A percentile compares a stretch with the other conserved stretches of the same genome.
Evolutionary conservation across 2,113 vertebrate species (phyloP).

Genomic region (Bos taurus): DNA sequence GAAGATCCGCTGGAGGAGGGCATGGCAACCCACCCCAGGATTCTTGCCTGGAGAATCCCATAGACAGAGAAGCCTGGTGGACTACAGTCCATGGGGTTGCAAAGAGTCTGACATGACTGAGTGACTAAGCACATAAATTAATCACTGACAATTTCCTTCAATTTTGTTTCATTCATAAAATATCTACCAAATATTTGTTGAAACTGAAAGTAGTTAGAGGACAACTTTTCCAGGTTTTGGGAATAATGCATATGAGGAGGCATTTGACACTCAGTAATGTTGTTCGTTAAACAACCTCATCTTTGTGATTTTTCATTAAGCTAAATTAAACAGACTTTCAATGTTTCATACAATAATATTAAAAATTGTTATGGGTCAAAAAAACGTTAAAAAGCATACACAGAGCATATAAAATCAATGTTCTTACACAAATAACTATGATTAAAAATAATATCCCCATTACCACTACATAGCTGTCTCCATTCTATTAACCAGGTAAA

Average conservation of each 20-base stretch:
- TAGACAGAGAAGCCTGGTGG: neutral
- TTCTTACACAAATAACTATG: neutral
- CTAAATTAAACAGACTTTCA: neutral
- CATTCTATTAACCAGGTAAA: neutral
- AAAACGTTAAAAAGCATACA: neutral
- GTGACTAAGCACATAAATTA: neutral
- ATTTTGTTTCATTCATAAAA: neutral
- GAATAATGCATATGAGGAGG: neutral
- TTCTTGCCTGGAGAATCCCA: neutral
- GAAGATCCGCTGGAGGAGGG: neutral
- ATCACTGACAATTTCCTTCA: neutral
- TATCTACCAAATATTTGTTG: neutral
- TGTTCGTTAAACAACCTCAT: neutral
- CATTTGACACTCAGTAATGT: neutral
- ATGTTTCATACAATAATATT: neutral
- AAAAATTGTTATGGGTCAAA: neutral
- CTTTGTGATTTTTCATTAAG: neutral
- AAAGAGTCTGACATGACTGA: neutral
- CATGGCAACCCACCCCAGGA: neutral
- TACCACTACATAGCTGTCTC: neutral
- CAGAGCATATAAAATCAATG: neutral
- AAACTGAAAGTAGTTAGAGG: neutral
- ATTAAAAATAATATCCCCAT: neutral
- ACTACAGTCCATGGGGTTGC: neutral
- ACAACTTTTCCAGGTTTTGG: neutral